Conservation (phyloP, 2,113 vertebrate species). For the Desmodus rotundus region DNA sequence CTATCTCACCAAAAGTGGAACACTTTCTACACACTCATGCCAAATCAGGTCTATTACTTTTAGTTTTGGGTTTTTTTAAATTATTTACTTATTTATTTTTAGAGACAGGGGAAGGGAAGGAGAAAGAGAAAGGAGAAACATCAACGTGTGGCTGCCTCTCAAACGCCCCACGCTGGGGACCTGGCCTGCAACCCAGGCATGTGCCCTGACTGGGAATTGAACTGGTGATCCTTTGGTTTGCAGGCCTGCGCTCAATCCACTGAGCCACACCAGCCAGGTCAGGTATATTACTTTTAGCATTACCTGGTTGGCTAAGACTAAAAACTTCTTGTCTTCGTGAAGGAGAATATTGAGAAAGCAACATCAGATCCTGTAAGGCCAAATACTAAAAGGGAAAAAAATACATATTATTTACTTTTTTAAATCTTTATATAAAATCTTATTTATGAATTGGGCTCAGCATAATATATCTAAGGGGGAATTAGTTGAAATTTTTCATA, state of each 20-base stretch:
- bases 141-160: too few relatives aligned
- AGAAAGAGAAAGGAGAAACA: too few relatives aligned
- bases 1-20: neutral
- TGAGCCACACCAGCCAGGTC: neutral
- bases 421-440: slow-evolving; percentile 25
- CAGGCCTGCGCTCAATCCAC: too few relatives aligned
- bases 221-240: too few relatives aligned
- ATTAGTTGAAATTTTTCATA: neutral
- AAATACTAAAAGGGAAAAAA: slow-evolving; percentile 85
- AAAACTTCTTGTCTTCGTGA: slow-evolving; percentile 92
- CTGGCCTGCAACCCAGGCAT: too few relatives aligned
- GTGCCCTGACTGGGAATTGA: too few relatives aligned
- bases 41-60: neutral
- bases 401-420: neutral
- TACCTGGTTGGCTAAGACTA: slow-evolving; percentile 97
- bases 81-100: too few relatives aligned
- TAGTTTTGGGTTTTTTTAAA: too few relatives aligned
- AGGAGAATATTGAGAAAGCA: slow-evolving; percentile 93
- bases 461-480: neutral
- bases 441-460: neutral
- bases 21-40: neutral
- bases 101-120: too few relatives aligned
- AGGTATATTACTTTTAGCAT: slow-evolving; percentile 21
- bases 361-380: slow-evolving; percentile 94
- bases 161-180: too few relatives aligned